Percentiles rank a stretch among this genome's conserved stretches.
Conservation (phyloP, 2,113 vertebrate species). For the Bubo blakistoni region DNA sequence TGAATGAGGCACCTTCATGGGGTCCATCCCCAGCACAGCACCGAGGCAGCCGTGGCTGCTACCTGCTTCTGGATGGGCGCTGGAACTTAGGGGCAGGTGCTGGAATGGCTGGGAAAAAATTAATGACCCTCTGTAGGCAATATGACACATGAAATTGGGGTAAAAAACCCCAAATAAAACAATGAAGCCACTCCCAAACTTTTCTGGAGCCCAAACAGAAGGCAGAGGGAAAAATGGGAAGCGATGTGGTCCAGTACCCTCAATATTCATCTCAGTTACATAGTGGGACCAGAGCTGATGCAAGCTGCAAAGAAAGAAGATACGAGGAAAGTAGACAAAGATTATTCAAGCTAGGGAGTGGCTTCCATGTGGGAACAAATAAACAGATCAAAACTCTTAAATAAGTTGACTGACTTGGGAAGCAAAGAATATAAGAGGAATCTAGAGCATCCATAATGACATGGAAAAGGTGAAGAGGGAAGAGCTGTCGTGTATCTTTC, state of each 20-base stretch:
- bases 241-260: neutral
- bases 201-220: neutral
- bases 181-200: neutral
- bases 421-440: neutral
- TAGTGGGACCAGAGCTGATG: neutral
- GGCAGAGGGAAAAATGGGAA: neutral
- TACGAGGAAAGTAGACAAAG: neutral
- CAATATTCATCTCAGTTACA: neutral
- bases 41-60: neutral
- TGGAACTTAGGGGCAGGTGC: too few relatives aligned
- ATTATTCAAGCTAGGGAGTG: neutral
- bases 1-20: neutral
- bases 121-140: neutral
- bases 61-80: too few relatives aligned
- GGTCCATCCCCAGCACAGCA: too few relatives aligned
- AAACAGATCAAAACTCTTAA: neutral
- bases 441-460: neutral
- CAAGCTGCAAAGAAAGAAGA: neutral
- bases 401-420: neutral
- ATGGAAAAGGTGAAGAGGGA: neutral
- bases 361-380: neutral
- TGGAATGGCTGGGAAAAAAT: neutral
- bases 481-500: neutral
- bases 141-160: neutral
- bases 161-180: neutral